Conservation (phyloP, 2,797 vertebrate species). For the Sebastes miniatus region DNA sequence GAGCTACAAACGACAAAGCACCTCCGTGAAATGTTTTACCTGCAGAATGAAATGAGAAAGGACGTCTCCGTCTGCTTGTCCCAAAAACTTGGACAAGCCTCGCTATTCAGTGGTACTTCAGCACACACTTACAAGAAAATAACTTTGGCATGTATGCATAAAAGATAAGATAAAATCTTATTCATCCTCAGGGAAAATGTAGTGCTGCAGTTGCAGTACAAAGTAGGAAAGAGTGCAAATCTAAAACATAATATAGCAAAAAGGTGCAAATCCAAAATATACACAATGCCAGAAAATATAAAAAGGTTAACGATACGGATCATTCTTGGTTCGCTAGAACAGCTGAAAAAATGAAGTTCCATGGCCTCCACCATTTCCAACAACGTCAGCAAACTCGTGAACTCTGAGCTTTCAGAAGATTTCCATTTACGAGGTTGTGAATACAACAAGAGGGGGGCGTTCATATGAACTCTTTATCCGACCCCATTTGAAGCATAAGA, state of each 20-base stretch:
- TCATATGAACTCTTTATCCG: neutral
- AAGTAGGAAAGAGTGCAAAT: no score
- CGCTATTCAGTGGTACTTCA: accelerated
- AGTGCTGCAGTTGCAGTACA: no score
- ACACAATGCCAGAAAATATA: neutral
- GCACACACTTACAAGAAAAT: neutral
- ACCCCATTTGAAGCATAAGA: neutral
- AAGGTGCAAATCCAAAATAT: neutral
- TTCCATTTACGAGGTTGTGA: neutral
- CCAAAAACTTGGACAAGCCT: neutral
- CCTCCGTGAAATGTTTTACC: neutral
- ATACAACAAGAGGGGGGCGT: neutral
- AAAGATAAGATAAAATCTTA: neutral
- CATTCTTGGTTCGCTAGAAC: no score
- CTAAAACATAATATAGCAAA: neutral
- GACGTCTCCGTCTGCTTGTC: conserved; percentile 24
- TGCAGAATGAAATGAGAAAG: conserved; percentile 43
- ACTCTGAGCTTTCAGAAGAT: neutral
- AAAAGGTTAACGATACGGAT: neutral
- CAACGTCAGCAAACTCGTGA: accelerated
- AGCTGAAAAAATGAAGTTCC: neutral
- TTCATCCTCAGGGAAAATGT: no score
- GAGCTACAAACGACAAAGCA: neutral
- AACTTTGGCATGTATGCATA: neutral
- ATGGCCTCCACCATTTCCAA: neutral